phyloP scores from a whole-genome alignment of 2,888 invertebrate species.

The Drosophila paranaensis region DNA sequence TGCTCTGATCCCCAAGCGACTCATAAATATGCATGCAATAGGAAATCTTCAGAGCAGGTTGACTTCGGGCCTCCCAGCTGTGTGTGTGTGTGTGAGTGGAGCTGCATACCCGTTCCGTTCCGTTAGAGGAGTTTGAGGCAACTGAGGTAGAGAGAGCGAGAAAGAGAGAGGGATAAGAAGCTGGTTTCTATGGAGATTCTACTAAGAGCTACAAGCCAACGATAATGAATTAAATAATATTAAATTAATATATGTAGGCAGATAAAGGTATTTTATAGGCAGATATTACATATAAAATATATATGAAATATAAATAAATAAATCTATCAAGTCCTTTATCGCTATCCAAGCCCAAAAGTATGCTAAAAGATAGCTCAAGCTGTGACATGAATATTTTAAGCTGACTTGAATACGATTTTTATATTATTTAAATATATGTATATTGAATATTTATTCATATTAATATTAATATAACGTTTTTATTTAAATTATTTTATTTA shows the following conservation, averaged over 20 bases:
- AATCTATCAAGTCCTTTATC: neutral
- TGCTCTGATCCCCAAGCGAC: slow-evolving; percentile 53
- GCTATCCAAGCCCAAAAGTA: slow-evolving; percentile 25
- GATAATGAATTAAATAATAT: no score
- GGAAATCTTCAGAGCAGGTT: slow-evolving; percentile 56
- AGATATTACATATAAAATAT: no score
- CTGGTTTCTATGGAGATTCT: no score
- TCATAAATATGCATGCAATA: slow-evolving; percentile 68
- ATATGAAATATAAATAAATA: neutral
- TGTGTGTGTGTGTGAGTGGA: neutral
- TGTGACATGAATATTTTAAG: neutral
- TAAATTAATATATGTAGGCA: no score
- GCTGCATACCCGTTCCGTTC: slow-evolving; percentile 14
- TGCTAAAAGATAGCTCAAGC: slow-evolving; percentile 10
- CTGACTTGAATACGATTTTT: neutral
- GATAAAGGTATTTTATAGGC: no score
- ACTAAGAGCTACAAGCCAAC: no score
- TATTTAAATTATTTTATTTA: no score
- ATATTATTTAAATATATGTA: no score
- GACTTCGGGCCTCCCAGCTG: slow-evolving; percentile 45
- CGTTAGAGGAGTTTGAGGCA: neutral
- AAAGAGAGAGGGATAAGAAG: no score
- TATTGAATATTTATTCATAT: no score
- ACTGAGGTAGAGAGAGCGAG: neutral
- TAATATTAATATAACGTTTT: no score